Evolutionary conservation across 92 coral and sea anemone genomes (phyloP).

Genomic region (Zoanthus sansibaricus): DNA sequence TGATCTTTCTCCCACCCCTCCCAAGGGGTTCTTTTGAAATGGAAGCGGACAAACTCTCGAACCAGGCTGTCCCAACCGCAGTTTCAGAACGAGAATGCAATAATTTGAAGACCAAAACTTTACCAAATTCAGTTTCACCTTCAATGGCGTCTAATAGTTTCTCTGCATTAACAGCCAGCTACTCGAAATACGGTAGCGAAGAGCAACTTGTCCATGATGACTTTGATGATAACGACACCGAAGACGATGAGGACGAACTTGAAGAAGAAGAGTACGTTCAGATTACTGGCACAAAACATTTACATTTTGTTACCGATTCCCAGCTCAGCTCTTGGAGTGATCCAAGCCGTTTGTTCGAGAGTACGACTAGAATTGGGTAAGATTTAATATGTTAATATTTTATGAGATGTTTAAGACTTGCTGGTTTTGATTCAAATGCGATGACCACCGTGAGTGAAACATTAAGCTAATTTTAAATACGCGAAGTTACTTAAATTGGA

Average conservation of each 20-base stretch:
- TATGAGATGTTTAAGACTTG: neutral
- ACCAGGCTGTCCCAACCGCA: conserved; percentile 51
- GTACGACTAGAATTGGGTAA: conserved; percentile 81
- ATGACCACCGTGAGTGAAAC: neutral
- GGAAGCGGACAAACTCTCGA: conserved; percentile 42
- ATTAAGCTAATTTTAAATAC: neutral
- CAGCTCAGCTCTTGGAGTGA: conserved; percentile 96
- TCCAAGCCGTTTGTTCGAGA: conserved; percentile 68
- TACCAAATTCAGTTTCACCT: neutral
- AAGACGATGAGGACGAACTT: conserved; percentile 59
- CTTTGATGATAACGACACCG: conserved; percentile 61
- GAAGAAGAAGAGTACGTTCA: conserved; percentile 74
- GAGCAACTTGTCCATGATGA: conserved; percentile 77
- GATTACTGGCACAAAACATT: conserved; percentile 76
- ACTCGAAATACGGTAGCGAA: conserved; percentile 80
- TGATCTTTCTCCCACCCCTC: conserved; percentile 19
- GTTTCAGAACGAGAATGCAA: conserved; percentile 46
- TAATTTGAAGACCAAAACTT: conserved; percentile 26
- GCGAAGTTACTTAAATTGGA: neutral
- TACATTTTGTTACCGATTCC: conserved; percentile 94
- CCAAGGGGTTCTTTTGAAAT: conserved; percentile 9
- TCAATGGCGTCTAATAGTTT: conserved; percentile 41
- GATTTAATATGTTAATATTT: conserved; percentile 32
- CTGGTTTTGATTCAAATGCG: neutral
- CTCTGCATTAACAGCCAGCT: conserved; percentile 66